A percentile compares a stretch with the other conserved stretches of the same genome.
Evolutionary conservation across 2,113 vertebrate species (phyloP).

Genomic region (Eretmochelys imbricata): DNA sequence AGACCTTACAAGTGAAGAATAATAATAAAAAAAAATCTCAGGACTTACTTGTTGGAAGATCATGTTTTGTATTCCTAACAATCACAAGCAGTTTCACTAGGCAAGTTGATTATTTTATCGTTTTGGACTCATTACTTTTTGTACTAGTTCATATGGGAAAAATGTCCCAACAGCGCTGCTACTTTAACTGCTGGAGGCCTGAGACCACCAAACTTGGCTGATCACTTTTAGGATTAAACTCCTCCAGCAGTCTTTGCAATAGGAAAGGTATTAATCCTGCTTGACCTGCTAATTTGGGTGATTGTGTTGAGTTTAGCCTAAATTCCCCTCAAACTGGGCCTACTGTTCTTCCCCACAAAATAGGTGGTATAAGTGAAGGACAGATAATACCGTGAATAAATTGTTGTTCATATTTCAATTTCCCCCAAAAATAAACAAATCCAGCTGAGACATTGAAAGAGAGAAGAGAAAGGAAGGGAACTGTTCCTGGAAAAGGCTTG

Average conservation of each 20-base stretch:
- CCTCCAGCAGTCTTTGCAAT: neutral
- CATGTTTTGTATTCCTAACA: neutral
- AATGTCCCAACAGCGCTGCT: neutral
- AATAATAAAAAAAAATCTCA: neutral
- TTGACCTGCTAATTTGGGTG: neutral
- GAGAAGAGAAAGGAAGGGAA: neutral
- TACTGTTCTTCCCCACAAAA: neutral
- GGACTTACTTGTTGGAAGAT: neutral
- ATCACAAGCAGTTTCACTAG: neutral
- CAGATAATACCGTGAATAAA: neutral
- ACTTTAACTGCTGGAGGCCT: neutral
- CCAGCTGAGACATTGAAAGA: too few relatives aligned
- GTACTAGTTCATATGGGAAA: neutral
- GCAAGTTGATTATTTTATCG: neutral
- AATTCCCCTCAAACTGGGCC: neutral
- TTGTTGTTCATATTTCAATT: neutral
- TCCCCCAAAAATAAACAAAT: neutral
- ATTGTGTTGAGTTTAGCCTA: neutral
- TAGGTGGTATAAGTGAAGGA: neutral
- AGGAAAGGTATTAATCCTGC: neutral
- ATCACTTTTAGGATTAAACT: neutral
- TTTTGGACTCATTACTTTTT: neutral
- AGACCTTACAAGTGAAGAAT: neutral
- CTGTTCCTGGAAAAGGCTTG: neutral
- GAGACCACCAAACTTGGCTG: neutral